Percentiles rank a stretch among this genome's conserved stretches.
Conservation (phyloP, 2,888 invertebrate species). For the Cistogaster globosa region DNA sequence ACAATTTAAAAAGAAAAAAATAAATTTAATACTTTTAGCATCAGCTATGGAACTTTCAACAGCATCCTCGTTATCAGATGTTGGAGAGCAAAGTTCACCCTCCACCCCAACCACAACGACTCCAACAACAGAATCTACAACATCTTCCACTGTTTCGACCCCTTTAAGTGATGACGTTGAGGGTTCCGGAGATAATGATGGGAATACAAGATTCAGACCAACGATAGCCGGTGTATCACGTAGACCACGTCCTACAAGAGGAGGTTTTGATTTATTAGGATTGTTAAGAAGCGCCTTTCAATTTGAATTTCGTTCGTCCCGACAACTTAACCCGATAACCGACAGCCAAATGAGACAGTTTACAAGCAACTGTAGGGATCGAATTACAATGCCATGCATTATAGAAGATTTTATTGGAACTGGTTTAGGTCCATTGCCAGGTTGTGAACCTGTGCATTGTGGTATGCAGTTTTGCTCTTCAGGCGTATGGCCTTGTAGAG, state of each 20-base stretch:
- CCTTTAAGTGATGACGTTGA: constrained; percentile 82
- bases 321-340: constrained; percentile 64
- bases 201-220: constrained; percentile 55
- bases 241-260: constrained; percentile 78
- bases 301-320: constrained; percentile 72
- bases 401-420: constrained; percentile 91
- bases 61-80: constrained; percentile 60
- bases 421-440: constrained; percentile 77
- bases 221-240: constrained; percentile 74
- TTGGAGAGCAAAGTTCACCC: constrained; percentile 53
- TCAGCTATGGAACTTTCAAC: constrained; percentile 18
- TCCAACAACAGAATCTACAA: constrained; percentile 53
- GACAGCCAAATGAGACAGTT: constrained; percentile 75
- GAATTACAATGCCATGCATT: constrained; percentile 92
- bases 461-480: constrained; percentile 88
- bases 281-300: constrained; percentile 80
- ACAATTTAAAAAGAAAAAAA: neutral
- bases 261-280: constrained; percentile 81
- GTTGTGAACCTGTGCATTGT: constrained; percentile 91
- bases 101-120: constrained; percentile 67
- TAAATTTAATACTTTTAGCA: constrained; percentile 7
- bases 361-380: constrained; percentile 86
- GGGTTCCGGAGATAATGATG: constrained; percentile 85
- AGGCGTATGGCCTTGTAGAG: constrained; percentile 83
- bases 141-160: constrained; percentile 56